Percentiles rank a stretch among this genome's conserved stretches.
Evolutionary conservation across 2,888 invertebrate species (phyloP).

Genomic region (Drosophila prolongata): DNA sequence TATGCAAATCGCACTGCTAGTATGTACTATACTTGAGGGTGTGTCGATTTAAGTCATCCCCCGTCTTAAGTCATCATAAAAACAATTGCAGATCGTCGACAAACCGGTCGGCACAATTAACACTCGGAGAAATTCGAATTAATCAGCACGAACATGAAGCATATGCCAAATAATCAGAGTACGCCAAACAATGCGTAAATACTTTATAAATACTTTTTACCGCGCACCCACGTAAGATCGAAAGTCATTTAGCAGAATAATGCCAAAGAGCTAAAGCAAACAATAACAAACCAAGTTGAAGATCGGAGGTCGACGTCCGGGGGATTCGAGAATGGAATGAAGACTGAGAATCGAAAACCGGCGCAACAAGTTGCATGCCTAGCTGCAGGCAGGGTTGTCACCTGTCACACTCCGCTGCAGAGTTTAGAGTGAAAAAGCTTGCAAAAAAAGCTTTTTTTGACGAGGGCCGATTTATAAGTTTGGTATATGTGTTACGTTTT

Average conservation of each 20-base stretch:
- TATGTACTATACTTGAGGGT: slow-evolving; percentile 20
- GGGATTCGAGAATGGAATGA: slow-evolving; percentile 39
- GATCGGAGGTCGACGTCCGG: slow-evolving; percentile 32
- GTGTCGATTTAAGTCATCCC: slow-evolving; percentile 51
- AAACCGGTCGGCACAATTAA: slow-evolving; percentile 40
- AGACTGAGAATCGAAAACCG: slow-evolving; percentile 55
- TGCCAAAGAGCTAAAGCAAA: slow-evolving; percentile 22
- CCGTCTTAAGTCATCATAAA: slow-evolving; percentile 15
- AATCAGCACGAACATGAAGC: slow-evolving; percentile 12
- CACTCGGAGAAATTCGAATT: slow-evolving; percentile 9
- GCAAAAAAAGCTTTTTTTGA: slow-evolving; percentile 17
- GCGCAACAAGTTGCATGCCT: slow-evolving; percentile 62
- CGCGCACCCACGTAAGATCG: slow-evolving; percentile 55
- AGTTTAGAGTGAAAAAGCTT: not conserved
- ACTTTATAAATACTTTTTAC: slow-evolving; percentile 49
- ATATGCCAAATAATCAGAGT: slow-evolving; percentile 24
- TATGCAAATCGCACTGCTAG: slow-evolving; percentile 47
- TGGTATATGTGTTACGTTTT: too few species aligned
- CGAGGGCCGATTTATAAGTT: slow-evolving; percentile 1
- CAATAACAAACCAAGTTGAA: slow-evolving; percentile 56
- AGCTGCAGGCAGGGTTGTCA: slow-evolving; percentile 42
- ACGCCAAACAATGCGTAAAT: slow-evolving; percentile 19
- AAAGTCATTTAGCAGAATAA: slow-evolving; percentile 17
- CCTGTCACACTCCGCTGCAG: not conserved
- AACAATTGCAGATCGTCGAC: slow-evolving; percentile 25